These are phyloP conservation scores for Apomyelois bistriatella DNA, from an alignment of 2,888 invertebrate species.

Conservation along the genomic window DNA sequence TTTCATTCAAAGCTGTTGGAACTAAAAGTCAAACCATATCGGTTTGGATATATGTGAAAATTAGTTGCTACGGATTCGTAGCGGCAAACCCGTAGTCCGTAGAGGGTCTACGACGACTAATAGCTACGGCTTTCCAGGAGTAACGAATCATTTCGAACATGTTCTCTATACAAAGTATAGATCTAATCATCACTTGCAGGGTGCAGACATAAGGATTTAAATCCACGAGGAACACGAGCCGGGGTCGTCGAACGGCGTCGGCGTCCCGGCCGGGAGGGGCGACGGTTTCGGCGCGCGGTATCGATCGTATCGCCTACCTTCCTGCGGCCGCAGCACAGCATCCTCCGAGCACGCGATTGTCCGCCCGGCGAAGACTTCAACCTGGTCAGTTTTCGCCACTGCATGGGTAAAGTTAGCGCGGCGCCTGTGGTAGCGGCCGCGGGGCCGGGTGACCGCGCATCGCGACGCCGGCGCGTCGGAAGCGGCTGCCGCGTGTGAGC, in stretches of 20 bases:
- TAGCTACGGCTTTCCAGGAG: not conserved
- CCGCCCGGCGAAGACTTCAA: conserved; percentile 85
- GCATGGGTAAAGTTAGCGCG: conserved; percentile 86
- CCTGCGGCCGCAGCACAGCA: conserved; percentile 97
- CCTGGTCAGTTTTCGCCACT: conserved; percentile 92
- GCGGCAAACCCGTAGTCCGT: not conserved
- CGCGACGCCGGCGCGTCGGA: conserved; percentile 60
- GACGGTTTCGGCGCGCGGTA: conserved; percentile 74
- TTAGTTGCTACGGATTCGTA: conserved; percentile 2
- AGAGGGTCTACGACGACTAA: not conserved
- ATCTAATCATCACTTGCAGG: conserved; percentile 5
- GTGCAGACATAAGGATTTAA: conserved; percentile 22
- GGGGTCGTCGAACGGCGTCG: conserved; percentile 76
- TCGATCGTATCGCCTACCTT: conserved; percentile 85
- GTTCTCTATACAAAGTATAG: not conserved
- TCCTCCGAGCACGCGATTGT: conserved; percentile 88
- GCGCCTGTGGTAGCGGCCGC: conserved; percentile 75
- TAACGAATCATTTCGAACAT: not conserved
- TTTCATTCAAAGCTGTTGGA: no score
- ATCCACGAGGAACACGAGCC: conserved; percentile 42
- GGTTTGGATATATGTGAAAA: not conserved
- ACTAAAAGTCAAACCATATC: no score
- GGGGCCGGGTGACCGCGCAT: conserved; percentile 72
- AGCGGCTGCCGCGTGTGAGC: conserved; percentile 76
- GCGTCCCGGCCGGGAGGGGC: conserved; percentile 75